Conservation (phyloP, 2,888 invertebrate genomes). For the Pimpla rufipes region DNA sequence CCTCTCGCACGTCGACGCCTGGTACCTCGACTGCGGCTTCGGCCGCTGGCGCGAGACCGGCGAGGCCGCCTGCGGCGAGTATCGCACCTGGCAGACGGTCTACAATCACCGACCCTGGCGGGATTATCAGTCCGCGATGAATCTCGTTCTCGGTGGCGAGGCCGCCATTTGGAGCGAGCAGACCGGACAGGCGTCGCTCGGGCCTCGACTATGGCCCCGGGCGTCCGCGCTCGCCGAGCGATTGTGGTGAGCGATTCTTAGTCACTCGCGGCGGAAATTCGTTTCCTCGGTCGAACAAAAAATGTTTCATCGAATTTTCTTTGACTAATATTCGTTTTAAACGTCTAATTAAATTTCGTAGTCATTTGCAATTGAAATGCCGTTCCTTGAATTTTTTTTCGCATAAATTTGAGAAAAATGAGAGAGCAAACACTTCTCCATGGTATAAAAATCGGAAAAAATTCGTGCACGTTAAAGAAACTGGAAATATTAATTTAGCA, state of each 20-base stretch:
- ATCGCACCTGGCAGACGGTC: conserved; percentile 94
- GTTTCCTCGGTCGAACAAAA: too few species aligned
- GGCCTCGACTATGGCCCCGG: conserved; percentile 94
- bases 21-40: conserved; percentile 96
- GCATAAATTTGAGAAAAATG: too few species aligned
- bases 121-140: conserved; percentile 81
- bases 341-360: too few species aligned
- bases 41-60: conserved; percentile 94
- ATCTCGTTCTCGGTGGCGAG: conserved; percentile 90
- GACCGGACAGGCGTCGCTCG: conserved; percentile 90
- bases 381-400: too few species aligned
- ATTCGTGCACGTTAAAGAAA: too few species aligned
- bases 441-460: too few species aligned
- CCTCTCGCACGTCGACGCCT: conserved; percentile 94
- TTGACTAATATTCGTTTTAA: too few species aligned
- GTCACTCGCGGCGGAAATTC: too few species aligned
- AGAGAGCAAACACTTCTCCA: too few species aligned
- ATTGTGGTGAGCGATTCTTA: conserved; percentile 86
- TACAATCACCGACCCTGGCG: conserved; percentile 94
- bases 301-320: too few species aligned
- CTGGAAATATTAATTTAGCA: too few species aligned
- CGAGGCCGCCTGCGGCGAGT: conserved; percentile 95
- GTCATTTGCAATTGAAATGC: too few species aligned
- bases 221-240: conserved; percentile 93
- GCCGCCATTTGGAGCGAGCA: conserved; percentile 95